A percentile compares a stretch with the other conserved stretches of the same genome.
phyloP scores from a whole-genome alignment of 2,888 invertebrate species.

The Argynnis bischoffii region DNA sequence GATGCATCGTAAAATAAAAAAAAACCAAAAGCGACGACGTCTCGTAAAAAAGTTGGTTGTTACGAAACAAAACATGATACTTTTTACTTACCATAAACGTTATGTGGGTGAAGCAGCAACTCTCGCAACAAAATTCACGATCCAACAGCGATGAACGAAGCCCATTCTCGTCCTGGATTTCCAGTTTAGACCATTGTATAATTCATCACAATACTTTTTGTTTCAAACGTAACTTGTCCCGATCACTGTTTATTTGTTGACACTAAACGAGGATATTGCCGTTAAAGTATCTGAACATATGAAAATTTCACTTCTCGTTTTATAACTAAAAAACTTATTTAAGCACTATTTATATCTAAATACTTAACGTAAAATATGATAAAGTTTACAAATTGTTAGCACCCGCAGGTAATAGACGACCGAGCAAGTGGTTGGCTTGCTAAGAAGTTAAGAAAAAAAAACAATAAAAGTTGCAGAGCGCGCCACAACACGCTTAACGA shows the following conservation, averaged over 20 bases:
- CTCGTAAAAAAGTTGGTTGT: conserved; percentile 55
- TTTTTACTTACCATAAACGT: conserved; percentile 78
- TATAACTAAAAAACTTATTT: conserved; percentile 46
- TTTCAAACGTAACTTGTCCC: conserved; percentile 62
- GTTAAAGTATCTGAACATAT: conserved; percentile 44
- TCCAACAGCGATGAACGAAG: conserved; percentile 58
- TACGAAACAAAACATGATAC: conserved; percentile 76
- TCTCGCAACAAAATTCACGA: conserved; percentile 61
- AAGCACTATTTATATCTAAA: conserved; percentile 34
- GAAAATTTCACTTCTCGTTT: conserved; percentile 66
- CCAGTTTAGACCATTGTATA: conserved; percentile 74
- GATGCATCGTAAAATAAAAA: conserved; percentile 34
- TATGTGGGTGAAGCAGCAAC: conserved; percentile 72
- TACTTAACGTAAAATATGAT: conserved; percentile 39
- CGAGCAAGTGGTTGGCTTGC: conserved; percentile 58
- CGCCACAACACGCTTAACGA: conserved; percentile 57
- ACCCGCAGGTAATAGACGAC: conserved; percentile 63
- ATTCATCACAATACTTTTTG: conserved; percentile 69
- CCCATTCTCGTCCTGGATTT: conserved; percentile 71
- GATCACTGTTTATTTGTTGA: conserved; percentile 78
- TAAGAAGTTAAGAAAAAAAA: conserved; percentile 58
- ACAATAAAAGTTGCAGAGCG: conserved; percentile 54
- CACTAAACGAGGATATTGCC: conserved; percentile 74
- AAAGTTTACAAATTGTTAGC: conserved; percentile 52
- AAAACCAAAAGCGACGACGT: conserved; percentile 32